These are phyloP conservation scores for Perodicticus potto DNA, from an alignment of 2,797 vertebrate species.

Conservation along the genomic window DNA sequence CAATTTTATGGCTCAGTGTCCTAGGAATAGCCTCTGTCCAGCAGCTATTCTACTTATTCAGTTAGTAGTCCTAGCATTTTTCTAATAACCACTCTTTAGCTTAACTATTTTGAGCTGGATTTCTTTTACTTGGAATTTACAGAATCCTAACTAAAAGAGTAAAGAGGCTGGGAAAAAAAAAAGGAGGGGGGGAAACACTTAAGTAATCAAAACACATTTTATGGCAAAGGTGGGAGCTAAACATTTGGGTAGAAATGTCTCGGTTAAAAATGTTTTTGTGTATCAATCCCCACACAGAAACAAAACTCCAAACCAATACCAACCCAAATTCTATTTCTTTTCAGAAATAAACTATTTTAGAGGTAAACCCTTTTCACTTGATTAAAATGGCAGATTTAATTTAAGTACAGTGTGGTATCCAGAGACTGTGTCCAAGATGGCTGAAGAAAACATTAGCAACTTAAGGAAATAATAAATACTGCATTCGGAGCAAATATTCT, in stretches of 20 bases:
- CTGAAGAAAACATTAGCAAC: background rate
- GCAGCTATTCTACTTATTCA: background rate
- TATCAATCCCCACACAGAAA: background rate
- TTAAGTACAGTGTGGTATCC: background rate
- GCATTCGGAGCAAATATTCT: background rate
- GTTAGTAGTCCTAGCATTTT: background rate
- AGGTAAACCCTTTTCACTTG: background rate
- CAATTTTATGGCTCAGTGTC: background rate
- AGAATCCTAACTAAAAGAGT: conserved; percentile 17
- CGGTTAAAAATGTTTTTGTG: background rate
- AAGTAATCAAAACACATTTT: conserved; percentile 47
- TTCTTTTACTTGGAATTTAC: conserved; percentile 38
- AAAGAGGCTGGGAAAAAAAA: background rate
- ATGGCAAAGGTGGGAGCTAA: background rate
- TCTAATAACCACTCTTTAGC: background rate
- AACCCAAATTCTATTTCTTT: conserved; percentile 5
- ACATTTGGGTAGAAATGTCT: background rate
- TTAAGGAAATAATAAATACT: background rate
- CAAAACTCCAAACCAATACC: conserved; percentile 18
- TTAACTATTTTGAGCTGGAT: conserved; percentile 38
- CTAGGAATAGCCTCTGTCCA: background rate
- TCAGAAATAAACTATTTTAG: conserved; percentile 25
- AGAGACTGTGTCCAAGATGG: background rate
- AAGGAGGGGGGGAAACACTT: background rate
- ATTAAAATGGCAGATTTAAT: background rate